Evolutionary conservation across 1,140 invertebrate genomes (phyloP), one percentile per base, ranked within the genome.

Genomic region (Mizuhopecten yessoensis): DNA sequence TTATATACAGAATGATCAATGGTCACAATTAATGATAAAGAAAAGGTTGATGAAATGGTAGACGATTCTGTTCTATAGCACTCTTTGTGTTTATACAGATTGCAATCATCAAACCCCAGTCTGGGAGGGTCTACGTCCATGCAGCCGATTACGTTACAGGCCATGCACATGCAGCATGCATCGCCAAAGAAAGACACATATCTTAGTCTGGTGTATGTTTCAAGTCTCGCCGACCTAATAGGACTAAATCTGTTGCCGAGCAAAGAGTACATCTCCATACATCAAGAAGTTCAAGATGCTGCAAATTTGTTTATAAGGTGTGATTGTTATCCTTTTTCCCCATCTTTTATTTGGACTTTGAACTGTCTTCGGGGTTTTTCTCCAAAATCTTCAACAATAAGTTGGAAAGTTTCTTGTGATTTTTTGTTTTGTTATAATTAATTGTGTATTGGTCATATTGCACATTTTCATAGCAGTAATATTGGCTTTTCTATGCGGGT

Each of bases 111-210:
- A 75, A 29, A 20, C n/a, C n/a, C 5, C 23, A 75, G 57, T 75
- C 57, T 75, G 57, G 57, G 57, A n/a, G 17, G 1, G 57, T 75
- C n/a, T 75, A 75, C 57, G 57, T 75, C 57, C n/a, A n/a, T 75
- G 57, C 57, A 75, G 20, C 9, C 42, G 5, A n/a, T 75, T 45
- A 75, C 2, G 29, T n/a, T n/a, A 75, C 57, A 75, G 7, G 45
- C 45, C 45, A 57, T 75, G 57, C 57, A 75, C 57, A 75, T 75
- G 57, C 57, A 5, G 57, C 57, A 75, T 75, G 57, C 57, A 75
- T 75, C 17, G 57, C 57, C 57, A 75, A 23, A 75, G 57, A 75
- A 75, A 75, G 57, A 29, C 57, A 75, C 57, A 29, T 29, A 75
- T 75, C 57, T 75, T 29, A 11, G 17, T 29, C n/a, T 29, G 57